Evolutionary conservation across 2,113 vertebrate genomes (phyloP).

Genomic region (Stomatorhinus ivindoensis): DNA sequence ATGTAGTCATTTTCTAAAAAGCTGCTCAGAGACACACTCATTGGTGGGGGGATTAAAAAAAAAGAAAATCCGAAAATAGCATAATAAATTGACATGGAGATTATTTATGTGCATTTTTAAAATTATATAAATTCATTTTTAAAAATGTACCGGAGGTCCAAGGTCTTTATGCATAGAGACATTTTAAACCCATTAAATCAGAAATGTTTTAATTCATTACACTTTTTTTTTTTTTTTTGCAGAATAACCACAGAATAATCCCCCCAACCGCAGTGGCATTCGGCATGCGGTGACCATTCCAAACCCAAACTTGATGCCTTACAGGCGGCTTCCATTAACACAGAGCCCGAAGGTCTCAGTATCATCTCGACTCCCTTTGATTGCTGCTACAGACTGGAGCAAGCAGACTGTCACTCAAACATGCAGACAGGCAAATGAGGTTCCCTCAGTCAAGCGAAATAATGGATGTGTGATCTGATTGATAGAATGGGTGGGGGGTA

Average conservation of each 20-base stretch:
- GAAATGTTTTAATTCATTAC: not conserved
- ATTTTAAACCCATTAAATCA: conserved; percentile 52
- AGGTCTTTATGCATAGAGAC: conserved; percentile 67
- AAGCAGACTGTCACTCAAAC: conserved; percentile 23
- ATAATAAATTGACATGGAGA: conserved; percentile 42
- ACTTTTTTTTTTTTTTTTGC: not conserved
- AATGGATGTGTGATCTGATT: conserved; percentile 25
- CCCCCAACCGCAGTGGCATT: not conserved
- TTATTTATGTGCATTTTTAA: conserved; percentile 50
- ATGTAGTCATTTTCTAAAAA: conserved; percentile 67
- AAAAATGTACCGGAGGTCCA: conserved; percentile 50
- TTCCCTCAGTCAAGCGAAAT: not conserved
- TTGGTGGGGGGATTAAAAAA: conserved; percentile 55
- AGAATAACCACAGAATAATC: not conserved
- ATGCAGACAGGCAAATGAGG: conserved; percentile 18
- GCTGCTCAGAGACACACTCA: conserved; percentile 56
- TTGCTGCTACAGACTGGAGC: conserved; percentile 7
- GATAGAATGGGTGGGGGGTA: not conserved
- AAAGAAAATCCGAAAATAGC: conserved; percentile 61
- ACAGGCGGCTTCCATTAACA: conserved; percentile 18
- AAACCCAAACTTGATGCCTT: conserved; percentile 13
- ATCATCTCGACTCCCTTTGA: conserved; percentile 14
- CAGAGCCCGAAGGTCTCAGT: not conserved
- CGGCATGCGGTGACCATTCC: conserved; percentile 11
- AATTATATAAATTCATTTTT: not conserved